phyloP scores from a whole-genome alignment of 2,888 invertebrate genomes.

The Alloscopus bannaensis region DNA sequence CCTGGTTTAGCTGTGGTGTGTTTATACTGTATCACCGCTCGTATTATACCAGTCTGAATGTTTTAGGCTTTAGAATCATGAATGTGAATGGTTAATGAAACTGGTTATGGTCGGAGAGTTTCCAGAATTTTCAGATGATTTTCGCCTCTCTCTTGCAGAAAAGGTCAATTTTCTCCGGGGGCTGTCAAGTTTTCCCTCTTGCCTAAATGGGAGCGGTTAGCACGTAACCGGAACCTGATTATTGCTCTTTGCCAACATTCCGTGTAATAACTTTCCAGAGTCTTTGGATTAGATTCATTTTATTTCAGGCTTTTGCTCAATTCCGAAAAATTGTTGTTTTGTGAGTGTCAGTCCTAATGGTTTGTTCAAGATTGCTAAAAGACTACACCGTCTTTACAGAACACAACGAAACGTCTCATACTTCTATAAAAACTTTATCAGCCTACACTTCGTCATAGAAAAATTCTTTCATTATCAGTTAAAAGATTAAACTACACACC shows the following conservation, averaged over 20 bases:
- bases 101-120: too few species aligned
- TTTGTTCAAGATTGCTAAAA: background rate
- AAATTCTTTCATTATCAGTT: too few species aligned
- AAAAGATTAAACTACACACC: too few species aligned
- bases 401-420: background rate
- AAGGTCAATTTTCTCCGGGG: slow-evolving; percentile 25
- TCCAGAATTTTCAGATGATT: background rate
- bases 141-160: background rate
- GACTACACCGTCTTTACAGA: background rate
- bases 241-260: slow-evolving; percentile 15
- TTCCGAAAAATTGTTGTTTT: too few species aligned
- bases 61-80: too few species aligned
- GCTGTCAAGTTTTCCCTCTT: slow-evolving; percentile 9
- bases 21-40: too few species aligned
- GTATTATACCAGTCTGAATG: too few species aligned
- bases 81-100: too few species aligned
- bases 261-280: background rate
- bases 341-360: background rate
- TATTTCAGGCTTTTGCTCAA: too few species aligned
- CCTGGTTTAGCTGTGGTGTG: too few species aligned
- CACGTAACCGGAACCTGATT: slow-evolving; percentile 29
- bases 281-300: too few species aligned
- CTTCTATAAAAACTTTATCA: background rate
- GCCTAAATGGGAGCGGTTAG: slow-evolving; percentile 26
- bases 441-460: too few species aligned